phyloP scores from a whole-genome alignment of 2,797 vertebrate genomes.

The Champsocephalus gunnari region DNA sequence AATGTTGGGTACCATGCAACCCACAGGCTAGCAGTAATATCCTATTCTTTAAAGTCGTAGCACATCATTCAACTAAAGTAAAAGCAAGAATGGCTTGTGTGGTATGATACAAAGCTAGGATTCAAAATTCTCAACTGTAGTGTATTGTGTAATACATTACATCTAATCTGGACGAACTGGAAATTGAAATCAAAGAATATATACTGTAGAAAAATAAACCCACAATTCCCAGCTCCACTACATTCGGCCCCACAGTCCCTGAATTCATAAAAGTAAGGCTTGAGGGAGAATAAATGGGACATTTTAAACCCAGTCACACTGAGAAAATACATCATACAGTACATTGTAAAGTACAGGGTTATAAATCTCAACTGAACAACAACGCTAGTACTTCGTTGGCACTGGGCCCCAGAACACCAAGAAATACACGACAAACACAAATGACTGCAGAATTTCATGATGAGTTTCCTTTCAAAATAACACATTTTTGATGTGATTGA shows the following conservation, averaged over 20 bases:
- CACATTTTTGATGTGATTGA: neutral
- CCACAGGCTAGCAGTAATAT: conserved; percentile 4
- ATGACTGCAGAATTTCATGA: conserved; percentile 12
- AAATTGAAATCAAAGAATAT: conserved; percentile 16
- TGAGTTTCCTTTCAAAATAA: conserved; percentile 15
- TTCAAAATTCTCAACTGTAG: neutral
- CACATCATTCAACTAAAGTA: conserved; percentile 9
- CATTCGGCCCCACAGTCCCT: conserved; percentile 59
- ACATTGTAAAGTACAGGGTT: conserved; percentile 28
- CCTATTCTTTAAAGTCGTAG: conserved; percentile 1
- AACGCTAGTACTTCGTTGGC: conserved; percentile 16
- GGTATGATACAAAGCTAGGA: neutral
- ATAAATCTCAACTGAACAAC: conserved; percentile 52
- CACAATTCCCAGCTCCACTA: conserved; percentile 49
- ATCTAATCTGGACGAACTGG: conserved; percentile 12
- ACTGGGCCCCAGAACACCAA: conserved; percentile 25
- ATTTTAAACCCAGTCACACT: conserved; percentile 46
- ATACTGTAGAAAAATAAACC: conserved; percentile 21
- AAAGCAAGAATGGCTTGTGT: conserved; percentile 5
- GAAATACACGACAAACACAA: conserved; percentile 39
- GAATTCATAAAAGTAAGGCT: conserved; percentile 75
- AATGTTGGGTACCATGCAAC: neutral
- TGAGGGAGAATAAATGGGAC: conserved; percentile 61
- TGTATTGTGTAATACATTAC: conserved; percentile 5
- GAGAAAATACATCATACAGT: conserved; percentile 32